Base-by-base conservation (phyloP, 2,888 invertebrate genomes). In the Eretmocerus hayati region DNA sequence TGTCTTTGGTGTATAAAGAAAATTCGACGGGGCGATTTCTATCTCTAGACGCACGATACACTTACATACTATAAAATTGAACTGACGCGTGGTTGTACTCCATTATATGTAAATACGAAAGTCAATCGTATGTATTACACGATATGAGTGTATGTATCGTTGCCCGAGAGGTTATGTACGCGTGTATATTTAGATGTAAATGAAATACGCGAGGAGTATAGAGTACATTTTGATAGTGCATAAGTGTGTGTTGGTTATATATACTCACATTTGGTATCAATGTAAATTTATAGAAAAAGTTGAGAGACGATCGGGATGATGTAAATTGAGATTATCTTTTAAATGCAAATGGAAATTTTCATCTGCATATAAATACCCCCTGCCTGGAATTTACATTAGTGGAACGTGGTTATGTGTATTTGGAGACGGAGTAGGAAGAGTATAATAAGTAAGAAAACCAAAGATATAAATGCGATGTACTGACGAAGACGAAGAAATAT, bases 201-300 rank as follows among this genome's bases (percentile, higher is more conserved):
- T 53, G 49, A 50, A 53, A 53, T 47, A 53, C 49, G 49, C 49
- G 39, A 43, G n/a, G n/a, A n/a, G n/a, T n/a, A n/a, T n/a, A n/a
- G 35, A 9, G 26, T 26, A 26, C 26, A 26, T 26, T 26, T 26
- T 26, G 26, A 26, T n/a, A n/a, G 30, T 30, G 8, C 13, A 8
- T 8, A 8, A 30, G 8, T 30, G 13, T 30, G 13, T 33, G 33
- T 33, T 9, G 15, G 15, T 33, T n/a, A 33, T 9, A 33, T 15
- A 15, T 13, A 5, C 33, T 30, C 30, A 13, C 13, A 30, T n/a
- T n/a, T n/a, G 11, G 26, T 45, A 50, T 23, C 53, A 48, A 53
- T 53, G 53, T 53, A 50, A 53, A 53, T 53, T 53, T 53, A 53
- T 53, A 53, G 50, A 53, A 53, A 53, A 53, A 50, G 50, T n/a